Base-by-base conservation (phyloP, 2,113 vertebrate genomes). In the Tachycineta bicolor region DNA sequence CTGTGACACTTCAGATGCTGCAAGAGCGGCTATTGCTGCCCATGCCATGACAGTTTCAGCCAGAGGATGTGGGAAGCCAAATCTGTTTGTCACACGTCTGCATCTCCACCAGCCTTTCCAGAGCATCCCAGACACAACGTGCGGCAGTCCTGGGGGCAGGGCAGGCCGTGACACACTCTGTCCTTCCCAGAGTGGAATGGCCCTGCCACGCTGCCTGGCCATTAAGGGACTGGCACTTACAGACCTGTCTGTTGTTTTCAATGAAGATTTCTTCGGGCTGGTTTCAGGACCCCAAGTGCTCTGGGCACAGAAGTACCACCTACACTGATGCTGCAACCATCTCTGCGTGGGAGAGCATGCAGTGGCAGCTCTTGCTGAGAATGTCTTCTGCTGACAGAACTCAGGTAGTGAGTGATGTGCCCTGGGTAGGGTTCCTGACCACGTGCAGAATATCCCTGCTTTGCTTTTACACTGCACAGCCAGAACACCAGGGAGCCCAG, bases 21-120 rank as follows among this genome's bases (percentile, higher is more conserved):
- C 31, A 41, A 6, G 0, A 46, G 71, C 1, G 15, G 29, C 82
- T 26, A 3, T 9, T 0, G 2, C 79, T 20, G 47, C 59, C 88
- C 26, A 0, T 11, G 33, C 84, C 47, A 4, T 1, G 8, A 79
- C 21, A 31, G 58, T 5, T 95, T 12, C 56, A 89, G 83, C 56
- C 82, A 73, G 37, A 28, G 39, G 33, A 59, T 60, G 46, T 33
- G 34, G 8, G 46, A 70, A 83, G 85, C 56, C 85, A 93, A 47
- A 91, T 49, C 46, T 5, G 1, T 70, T 58, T 91, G 87, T 59
- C 70, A 50, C 5, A 2, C 1, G 1, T 29, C 50, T 6, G 0
- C 50, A 91, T 79, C 52, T 77, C 70, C 74, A 52, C 9, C 37
- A 28, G 50, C 74, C 25, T 41, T 20, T 41, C 34, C 0, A 37